Evolutionary conservation across 2,888 invertebrate species (phyloP), one percentile per base, ranked within the genome.

Genomic region (Pantelozetes paolii): DNA sequence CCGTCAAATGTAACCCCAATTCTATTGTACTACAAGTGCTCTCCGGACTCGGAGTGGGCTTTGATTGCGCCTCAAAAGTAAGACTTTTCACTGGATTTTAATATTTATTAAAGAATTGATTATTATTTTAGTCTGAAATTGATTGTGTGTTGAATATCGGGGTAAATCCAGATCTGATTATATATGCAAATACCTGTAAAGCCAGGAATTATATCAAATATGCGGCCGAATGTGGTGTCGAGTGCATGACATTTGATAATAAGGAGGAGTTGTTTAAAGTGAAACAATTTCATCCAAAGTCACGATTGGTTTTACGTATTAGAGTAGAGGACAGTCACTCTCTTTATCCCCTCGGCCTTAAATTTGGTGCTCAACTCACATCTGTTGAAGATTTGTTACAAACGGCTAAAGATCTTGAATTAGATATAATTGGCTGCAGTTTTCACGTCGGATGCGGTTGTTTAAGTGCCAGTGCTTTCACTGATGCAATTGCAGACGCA

Each of bases 1-100:
- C 98, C 79, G 95, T 99, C 77, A 99, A 99, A 83, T 99, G 98
- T 85, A 98, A 99, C 84, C 6, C 5, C 81, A 90, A 90, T 82
- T 86, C 87, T 74, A 84, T 89, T 77, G 87, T 99, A 75, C 84
- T 99, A 78, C 88, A 90, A 82, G 88, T 91, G 9, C 85, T 99
- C 79, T 92, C 93, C 28, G 88, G 91, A 36, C 86, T 96, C 78
- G 98, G 97, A 67, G 86, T 89, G 57, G 90, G 91, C 77, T 99
- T 99, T 84, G 98, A 99, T 85, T 99, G 98, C 85, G n/a, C n/a
- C n/a, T n/a, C n/a, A n/a, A n/a, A n/a, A n/a, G n/a, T n/a, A n/a
- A n/a, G n/a, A n/a, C n/a, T n/a, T n/a, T n/a, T n/a, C n/a, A n/a
- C n/a, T n/a, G n/a, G n/a, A n/a, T n/a, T n/a, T n/a, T n/a, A n/a